phyloP scores from a whole-genome alignment of 2,113 vertebrate genomes.

The Bothrops jararaca region DNA sequence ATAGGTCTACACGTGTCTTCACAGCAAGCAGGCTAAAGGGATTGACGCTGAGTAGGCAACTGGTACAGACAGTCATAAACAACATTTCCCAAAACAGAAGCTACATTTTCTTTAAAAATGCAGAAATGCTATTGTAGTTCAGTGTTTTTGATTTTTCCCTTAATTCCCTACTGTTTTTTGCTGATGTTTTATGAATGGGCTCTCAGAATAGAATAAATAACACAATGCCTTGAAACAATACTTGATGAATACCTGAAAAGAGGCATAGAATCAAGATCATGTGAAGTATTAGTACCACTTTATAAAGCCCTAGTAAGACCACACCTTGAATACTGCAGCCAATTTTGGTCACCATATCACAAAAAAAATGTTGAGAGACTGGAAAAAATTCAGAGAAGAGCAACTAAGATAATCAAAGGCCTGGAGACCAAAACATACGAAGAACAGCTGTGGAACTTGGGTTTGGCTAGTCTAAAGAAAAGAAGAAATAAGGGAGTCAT shows the following conservation, averaged over 20 bases:
- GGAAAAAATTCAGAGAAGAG: too few species aligned
- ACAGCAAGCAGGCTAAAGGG: neutral
- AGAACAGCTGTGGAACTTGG: too few species aligned
- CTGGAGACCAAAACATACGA: too few species aligned
- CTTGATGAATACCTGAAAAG: neutral
- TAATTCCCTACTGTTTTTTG: neutral
- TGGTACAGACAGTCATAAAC: neutral
- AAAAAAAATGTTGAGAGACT: too few species aligned
- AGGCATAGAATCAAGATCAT: too few species aligned
- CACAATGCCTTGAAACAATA: neutral
- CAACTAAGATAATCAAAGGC: too few species aligned
- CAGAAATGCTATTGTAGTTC: neutral
- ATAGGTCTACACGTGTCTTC: constrained; percentile 31
- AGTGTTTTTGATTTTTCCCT: neutral
- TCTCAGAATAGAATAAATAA: neutral
- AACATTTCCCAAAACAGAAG: neutral
- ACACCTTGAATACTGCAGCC: too few species aligned
- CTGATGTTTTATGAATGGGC: neutral
- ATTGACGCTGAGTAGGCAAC: neutral
- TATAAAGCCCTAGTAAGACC: too few species aligned
- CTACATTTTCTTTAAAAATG: neutral
- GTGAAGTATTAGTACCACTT: too few species aligned
- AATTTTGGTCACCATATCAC: too few species aligned
- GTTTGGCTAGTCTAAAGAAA: too few species aligned
- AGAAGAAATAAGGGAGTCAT: too few species aligned